Evolutionary conservation across 2,113 vertebrate species (phyloP), one percentile per base, ranked within the genome.

Genomic region (Semnornis frantzii): DNA sequence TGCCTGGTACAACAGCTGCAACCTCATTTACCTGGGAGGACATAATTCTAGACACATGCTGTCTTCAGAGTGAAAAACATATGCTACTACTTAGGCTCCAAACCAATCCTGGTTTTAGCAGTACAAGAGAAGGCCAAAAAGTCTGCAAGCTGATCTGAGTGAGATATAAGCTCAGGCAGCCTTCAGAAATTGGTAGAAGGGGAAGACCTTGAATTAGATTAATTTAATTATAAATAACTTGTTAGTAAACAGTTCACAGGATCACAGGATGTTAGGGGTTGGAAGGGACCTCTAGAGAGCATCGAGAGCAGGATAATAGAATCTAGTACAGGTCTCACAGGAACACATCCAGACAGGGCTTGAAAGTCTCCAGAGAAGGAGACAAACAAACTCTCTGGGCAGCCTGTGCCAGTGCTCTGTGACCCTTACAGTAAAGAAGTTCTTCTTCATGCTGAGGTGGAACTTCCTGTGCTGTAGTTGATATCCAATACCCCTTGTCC

Each of bases 161-260:
- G n/a, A 86, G 16, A 73, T 39, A 46, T 4, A 84, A 86, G 39
- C 59, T 86, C 30, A 5, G 16, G 30, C 64, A 80, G 52, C 46
- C 30, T 42, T 91, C 60, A 80, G 44, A 89, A 92, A 74, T 3
- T 37, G 11, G 8, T 30, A 33, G 48, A 58, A 88, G 17, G 21
- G 19, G 12, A 78, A 69, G 48, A 88, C 39, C 27, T 24, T 72
- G 13, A 86, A 44, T 27, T 39, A 72, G 57, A 69, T 76, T 75
- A 78, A 81, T 90, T 57, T 96, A 90, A 94, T 92, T 84, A 89
- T 52, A n/a, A 72, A 81, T 64, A 88, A 94, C 25, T 37, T 4
- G 2, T 20, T 65, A 72, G 59, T 10, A 16, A 15, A 63, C 27
- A 69, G 52, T 46, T 46, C 16, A 8, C 15, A 46, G 44, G 16